phyloP scores from a whole-genome alignment of 2,797 vertebrate species.

The Sebastes kiyomatsui region DNA sequence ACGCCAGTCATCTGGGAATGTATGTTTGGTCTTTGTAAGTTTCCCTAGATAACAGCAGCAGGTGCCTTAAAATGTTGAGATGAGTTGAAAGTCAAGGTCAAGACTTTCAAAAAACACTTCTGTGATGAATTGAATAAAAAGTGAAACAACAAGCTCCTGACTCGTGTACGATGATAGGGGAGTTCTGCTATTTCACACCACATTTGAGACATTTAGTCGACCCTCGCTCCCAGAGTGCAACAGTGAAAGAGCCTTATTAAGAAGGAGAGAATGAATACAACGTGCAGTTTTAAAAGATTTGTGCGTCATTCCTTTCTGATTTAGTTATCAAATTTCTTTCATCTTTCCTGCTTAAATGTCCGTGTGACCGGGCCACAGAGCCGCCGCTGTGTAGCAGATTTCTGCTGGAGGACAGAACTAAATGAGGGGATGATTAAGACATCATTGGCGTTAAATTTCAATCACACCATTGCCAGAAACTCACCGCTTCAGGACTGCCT shows the following conservation, averaged over 20 bases:
- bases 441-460: neutral
- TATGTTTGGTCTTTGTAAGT: slow-evolving; percentile 31
- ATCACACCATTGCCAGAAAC: neutral
- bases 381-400: neutral
- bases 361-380: neutral
- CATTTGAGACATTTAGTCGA: neutral
- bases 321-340: neutral
- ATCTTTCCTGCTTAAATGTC: neutral
- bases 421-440: neutral
- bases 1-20: slow-evolving; percentile 13
- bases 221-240: neutral
- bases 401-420: neutral
- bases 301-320: neutral
- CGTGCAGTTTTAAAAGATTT: neutral
- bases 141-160: neutral
- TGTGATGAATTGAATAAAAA: neutral
- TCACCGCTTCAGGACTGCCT: no score
- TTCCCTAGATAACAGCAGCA: slow-evolving; percentile 7
- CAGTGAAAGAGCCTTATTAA: neutral
- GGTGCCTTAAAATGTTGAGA: neutral
- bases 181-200: neutral
- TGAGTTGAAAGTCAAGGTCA: neutral
- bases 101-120: neutral
- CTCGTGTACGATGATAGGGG: neutral
- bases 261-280: neutral